A percentile compares a stretch with the other conserved stretches of the same genome.
These are phyloP conservation scores for Lepisosteus osseus DNA, from an alignment of 2,113 vertebrate species.

Conservation along the genomic window DNA sequence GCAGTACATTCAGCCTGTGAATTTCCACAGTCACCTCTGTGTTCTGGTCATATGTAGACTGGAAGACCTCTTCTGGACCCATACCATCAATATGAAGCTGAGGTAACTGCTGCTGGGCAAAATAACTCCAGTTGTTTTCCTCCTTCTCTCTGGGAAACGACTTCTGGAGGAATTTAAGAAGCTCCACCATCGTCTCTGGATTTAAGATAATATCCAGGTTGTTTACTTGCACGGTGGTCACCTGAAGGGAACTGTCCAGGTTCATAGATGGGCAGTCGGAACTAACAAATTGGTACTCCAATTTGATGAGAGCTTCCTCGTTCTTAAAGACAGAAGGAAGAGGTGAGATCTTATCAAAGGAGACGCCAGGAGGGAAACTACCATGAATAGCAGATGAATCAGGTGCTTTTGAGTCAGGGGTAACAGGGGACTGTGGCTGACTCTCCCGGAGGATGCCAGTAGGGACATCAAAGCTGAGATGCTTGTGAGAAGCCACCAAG, in stretches of 20 bases:
- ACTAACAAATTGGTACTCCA: conserved; percentile 97
- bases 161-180: conserved; percentile 93
- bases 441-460: conserved; percentile 89
- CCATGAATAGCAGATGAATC: conserved; percentile 33
- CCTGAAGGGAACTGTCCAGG: conserved; percentile 88
- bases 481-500: conserved; percentile 94
- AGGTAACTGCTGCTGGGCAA: conserved; percentile 59
- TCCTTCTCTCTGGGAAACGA: conserved; percentile 84
- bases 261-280: conserved; percentile 95
- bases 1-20: conserved; percentile 86
- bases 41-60: conserved; percentile 85
- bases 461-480: conserved; percentile 90
- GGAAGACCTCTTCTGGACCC: conserved; percentile 68
- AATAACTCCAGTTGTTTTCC: conserved; percentile 67
- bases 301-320: conserved; percentile 87
- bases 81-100: conserved; percentile 56
- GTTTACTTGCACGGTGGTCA: conserved; percentile 89
- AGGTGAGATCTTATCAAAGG: conserved; percentile 43
- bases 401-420: conserved; percentile 41
- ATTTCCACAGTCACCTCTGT: conserved; percentile 92
- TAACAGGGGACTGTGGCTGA: conserved; percentile 79
- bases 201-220: conserved; percentile 96
- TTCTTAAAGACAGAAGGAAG: conserved; percentile 63
- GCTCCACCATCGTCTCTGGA: conserved; percentile 95
- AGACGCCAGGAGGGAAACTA: conserved; percentile 29